These are phyloP conservation scores for Oscheius sp. DNA, from an alignment of 2,888 invertebrate species.

Conservation along the genomic window DNA sequence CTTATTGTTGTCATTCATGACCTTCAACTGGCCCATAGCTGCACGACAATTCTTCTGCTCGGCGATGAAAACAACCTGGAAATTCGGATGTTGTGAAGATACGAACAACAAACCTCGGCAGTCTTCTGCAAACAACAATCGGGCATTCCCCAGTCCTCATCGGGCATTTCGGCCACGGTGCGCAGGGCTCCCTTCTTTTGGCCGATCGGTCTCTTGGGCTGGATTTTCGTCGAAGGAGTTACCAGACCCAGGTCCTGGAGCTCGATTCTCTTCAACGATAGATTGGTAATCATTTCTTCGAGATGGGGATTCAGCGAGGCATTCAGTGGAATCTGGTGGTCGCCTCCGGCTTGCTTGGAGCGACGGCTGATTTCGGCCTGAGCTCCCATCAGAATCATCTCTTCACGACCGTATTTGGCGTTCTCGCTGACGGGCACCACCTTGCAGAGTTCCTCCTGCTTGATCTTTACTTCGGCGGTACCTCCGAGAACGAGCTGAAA, in stretches of 20 bases:
- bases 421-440: slow-evolving; percentile 34
- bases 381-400: slow-evolving; percentile 45
- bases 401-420: slow-evolving; percentile 39
- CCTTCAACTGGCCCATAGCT: slow-evolving; percentile 82
- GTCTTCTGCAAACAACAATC: slow-evolving; percentile 74
- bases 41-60: slow-evolving; percentile 83
- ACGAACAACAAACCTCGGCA: slow-evolving; percentile 70
- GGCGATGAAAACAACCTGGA: slow-evolving; percentile 82
- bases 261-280: slow-evolving; percentile 14
- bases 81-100: neutral
- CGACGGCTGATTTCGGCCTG: slow-evolving; percentile 30
- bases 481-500: slow-evolving; percentile 42
- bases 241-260: neutral
- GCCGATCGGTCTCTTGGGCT: slow-evolving; percentile 7
- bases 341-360: neutral
- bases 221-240: neutral
- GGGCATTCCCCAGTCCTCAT: slow-evolving; percentile 58
- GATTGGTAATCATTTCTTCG: slow-evolving; percentile 19
- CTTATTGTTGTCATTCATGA: slow-evolving; percentile 77
- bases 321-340: neutral
- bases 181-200: slow-evolving; percentile 38
- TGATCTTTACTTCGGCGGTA: slow-evolving; percentile 33
- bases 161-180: slow-evolving; percentile 54
- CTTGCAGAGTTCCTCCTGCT: slow-evolving; percentile 34
- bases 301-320: too few relatives aligned